Evolutionary conservation across 2,797 vertebrate species (phyloP).

Genomic region (Sebastes glaucus): DNA sequence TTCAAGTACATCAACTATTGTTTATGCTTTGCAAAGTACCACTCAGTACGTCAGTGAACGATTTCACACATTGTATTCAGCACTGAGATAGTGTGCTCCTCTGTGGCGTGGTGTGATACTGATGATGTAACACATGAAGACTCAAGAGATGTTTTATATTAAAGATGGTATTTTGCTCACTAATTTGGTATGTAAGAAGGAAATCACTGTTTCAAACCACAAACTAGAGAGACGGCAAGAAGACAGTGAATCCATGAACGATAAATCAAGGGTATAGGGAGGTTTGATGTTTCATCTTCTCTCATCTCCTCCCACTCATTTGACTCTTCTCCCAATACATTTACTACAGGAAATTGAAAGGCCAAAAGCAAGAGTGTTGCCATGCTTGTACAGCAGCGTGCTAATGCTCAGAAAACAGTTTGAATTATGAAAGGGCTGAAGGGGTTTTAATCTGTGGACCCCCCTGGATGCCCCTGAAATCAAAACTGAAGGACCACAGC

Average conservation of each 20-base stretch:
- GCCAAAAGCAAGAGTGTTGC: not conserved
- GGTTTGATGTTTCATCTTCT: not conserved
- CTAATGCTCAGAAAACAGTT: not conserved
- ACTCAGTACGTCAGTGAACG: not conserved
- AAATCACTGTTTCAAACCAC: not conserved
- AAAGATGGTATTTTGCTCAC: not conserved
- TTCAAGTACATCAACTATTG: not conserved
- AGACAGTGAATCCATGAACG: not conserved
- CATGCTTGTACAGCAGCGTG: not conserved
- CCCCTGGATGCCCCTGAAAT: slow-evolving; percentile 34
- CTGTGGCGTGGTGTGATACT: not conserved
- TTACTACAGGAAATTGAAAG: not conserved
- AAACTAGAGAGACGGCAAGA: not conserved
- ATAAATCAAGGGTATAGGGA: not conserved
- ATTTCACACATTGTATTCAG: not conserved
- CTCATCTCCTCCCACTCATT: not conserved
- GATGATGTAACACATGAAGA: not conserved
- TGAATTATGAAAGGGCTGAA: not conserved
- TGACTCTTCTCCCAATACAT: not conserved
- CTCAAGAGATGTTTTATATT: not conserved
- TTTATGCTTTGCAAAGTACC: not conserved
- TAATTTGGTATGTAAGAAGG: not conserved
- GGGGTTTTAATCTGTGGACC: slow-evolving; percentile 3
- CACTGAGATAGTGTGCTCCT: not conserved
- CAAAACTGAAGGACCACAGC: slow-evolving; percentile 21